A percentile compares a stretch with the other conserved stretches of the same genome.
phyloP scores from a whole-genome alignment of 2,113 vertebrate genomes.

The Condylura cristata region DNA sequence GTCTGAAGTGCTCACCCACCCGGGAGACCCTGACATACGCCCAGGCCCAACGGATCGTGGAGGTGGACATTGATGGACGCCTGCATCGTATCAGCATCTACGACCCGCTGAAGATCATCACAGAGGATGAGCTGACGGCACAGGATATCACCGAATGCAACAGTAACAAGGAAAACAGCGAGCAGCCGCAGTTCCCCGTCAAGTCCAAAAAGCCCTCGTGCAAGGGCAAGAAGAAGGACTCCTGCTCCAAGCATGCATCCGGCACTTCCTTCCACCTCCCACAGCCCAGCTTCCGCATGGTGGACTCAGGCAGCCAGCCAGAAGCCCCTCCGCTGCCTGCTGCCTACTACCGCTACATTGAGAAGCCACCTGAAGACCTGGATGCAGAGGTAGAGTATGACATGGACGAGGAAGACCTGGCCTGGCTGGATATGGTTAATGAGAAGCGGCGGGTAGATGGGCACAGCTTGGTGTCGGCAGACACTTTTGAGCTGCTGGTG shows the following conservation, averaged over 20 bases:
- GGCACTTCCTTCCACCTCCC: conserved; percentile 88
- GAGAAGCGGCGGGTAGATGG: conserved; percentile 90
- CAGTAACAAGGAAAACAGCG: conserved; percentile 99
- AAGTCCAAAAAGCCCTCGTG: conserved; percentile 88
- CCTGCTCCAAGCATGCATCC: conserved; percentile 84
- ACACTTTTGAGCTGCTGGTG: conserved; percentile 95
- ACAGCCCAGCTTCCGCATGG: conserved; percentile 92
- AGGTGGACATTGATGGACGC: conserved; percentile 97
- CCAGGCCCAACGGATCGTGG: conserved; percentile 96
- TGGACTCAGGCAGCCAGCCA: conserved; percentile 88
- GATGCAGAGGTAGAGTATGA: conserved; percentile 95
- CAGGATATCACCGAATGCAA: conserved; percentile 98
- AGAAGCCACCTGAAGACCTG: conserved; percentile 92
- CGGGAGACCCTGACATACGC: conserved; percentile 95
- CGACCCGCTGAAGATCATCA: conserved; percentile 96
- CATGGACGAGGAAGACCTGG: conserved; percentile 97
- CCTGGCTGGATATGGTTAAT: conserved; percentile 97
- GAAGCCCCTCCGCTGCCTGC: conserved; percentile 90
- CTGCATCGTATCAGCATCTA: conserved; percentile 97
- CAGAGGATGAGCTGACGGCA: conserved; percentile 96
- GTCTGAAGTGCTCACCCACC: conserved; percentile 93
- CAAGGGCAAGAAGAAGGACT: conserved; percentile 93
- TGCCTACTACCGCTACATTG: conserved; percentile 95
- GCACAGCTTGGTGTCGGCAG: conserved; percentile 89
- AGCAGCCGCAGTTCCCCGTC: conserved; percentile 90